These are phyloP conservation scores for Gobionotothen gibberifrons DNA, from an alignment of 2,797 vertebrate species.

Conservation along the genomic window DNA sequence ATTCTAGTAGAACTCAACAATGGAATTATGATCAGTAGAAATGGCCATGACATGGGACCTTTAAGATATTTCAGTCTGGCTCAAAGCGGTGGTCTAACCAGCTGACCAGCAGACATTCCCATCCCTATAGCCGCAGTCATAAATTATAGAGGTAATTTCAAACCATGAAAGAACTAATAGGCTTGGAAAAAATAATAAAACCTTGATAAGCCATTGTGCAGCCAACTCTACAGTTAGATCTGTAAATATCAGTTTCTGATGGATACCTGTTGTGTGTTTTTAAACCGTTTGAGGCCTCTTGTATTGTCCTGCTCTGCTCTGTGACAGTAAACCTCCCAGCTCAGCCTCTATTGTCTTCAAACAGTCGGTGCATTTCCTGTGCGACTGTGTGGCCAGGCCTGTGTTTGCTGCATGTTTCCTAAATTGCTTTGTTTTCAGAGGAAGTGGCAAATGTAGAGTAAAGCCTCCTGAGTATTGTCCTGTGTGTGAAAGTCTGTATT, in stretches of 20 bases:
- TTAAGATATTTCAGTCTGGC: constrained; percentile 2
- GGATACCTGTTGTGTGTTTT: constrained; percentile 56
- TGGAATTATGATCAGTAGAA: too few relatives aligned
- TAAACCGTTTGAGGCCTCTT: constrained; percentile 62
- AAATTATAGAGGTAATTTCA: not conserved
- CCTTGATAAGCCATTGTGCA: not conserved
- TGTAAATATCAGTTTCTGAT: constrained; percentile 34
- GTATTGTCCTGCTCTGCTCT: constrained; percentile 53
- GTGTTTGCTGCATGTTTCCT: constrained; percentile 78
- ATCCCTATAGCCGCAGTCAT: not conserved
- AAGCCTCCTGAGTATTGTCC: constrained; percentile 68
- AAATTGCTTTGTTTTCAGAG: constrained; percentile 81
- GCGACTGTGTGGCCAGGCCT: constrained; percentile 62
- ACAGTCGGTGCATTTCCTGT: constrained; percentile 79
- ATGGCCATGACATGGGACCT: too few relatives aligned
- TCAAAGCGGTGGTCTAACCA: not conserved
- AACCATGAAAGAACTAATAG: not conserved
- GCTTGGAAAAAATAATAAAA: not conserved
- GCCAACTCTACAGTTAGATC: not conserved
- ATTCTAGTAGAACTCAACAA: too few relatives aligned
- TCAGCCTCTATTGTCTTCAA: constrained; percentile 79
- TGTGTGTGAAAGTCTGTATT: constrained; percentile 53
- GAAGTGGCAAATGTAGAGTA: constrained; percentile 72
- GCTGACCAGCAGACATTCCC: not conserved
- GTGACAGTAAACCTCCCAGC: constrained; percentile 68